phyloP scores from a whole-genome alignment of 2,888 invertebrate species.

The Nebria salina region DNA sequence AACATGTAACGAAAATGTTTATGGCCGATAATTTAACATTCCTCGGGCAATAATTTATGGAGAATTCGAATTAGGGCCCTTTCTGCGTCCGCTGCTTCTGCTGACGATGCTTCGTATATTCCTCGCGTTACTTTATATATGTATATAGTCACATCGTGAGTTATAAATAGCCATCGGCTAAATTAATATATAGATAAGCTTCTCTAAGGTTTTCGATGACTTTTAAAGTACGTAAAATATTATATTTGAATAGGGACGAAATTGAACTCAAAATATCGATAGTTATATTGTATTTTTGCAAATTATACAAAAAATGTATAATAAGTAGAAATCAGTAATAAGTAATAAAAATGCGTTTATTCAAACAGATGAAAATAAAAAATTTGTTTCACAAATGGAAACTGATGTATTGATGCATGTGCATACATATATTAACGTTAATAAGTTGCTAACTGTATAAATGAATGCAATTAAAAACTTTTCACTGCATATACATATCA shows the following conservation, averaged over 20 bases:
- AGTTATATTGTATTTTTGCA: no score
- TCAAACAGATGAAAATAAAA: not conserved
- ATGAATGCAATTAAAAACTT: conserved; percentile 44
- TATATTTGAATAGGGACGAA: no score
- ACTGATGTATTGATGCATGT: conserved; percentile 22
- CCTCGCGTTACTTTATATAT: conserved; percentile 14
- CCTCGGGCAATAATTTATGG: conserved; percentile 46
- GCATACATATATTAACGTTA: conserved; percentile 42
- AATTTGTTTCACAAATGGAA: conserved; percentile 11
- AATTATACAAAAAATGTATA: no score
- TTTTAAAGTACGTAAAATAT: no score
- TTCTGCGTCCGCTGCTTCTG: conserved; percentile 24
- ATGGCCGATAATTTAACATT: conserved; percentile 47
- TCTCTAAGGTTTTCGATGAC: not conserved
- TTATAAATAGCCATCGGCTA: conserved; percentile 31
- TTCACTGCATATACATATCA: conserved; percentile 30
- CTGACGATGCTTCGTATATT: not conserved
- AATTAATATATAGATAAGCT: conserved; percentile 3
- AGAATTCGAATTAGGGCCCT: conserved; percentile 47
- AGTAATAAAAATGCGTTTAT: not conserved
- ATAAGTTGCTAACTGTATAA: conserved; percentile 44
- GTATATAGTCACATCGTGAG: conserved; percentile 30
- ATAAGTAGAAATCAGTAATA: not conserved
- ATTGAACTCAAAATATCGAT: no score
- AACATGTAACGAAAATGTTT: conserved; percentile 48